Percentiles rank a stretch among this genome's conserved stretches.
These are phyloP conservation scores for Polia nebulosa DNA, from an alignment of 2,888 invertebrate species.

Conservation along the genomic window DNA sequence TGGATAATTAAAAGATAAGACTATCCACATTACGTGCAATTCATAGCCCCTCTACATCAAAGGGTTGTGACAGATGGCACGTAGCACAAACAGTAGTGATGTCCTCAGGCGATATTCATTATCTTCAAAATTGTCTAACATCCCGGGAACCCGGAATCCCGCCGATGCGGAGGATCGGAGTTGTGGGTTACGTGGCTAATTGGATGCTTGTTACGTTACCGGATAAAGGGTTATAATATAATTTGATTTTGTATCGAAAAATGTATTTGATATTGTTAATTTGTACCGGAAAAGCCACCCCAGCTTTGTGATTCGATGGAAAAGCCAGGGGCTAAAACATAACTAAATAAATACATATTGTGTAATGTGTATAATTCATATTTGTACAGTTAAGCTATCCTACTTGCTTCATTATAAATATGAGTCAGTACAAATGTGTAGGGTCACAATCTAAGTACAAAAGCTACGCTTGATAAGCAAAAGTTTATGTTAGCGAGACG, in stretches of 20 bases:
- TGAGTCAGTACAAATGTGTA: no score
- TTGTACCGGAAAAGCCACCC: slow-evolving; percentile 39
- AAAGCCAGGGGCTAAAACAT: slow-evolving; percentile 17
- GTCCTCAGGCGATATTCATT: slow-evolving; percentile 84
- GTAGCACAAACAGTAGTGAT: slow-evolving; percentile 74
- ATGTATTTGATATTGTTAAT: slow-evolving; percentile 61
- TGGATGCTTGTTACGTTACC: slow-evolving; percentile 73
- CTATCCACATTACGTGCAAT: neutral
- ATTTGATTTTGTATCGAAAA: slow-evolving; percentile 58
- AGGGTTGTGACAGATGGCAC: slow-evolving; percentile 83
- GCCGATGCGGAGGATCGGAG: slow-evolving; percentile 9
- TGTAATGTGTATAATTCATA: no score
- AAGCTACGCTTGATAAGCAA: no score
- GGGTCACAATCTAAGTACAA: no score
- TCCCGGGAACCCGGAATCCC: slow-evolving; percentile 18
- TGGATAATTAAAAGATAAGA: neutral
- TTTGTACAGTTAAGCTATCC: no score
- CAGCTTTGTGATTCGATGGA: slow-evolving; percentile 5
- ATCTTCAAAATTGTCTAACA: slow-evolving; percentile 64
- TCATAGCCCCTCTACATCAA: slow-evolving; percentile 68
- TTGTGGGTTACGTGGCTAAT: slow-evolving; percentile 64
- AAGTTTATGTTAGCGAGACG: no score
- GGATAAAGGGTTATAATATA: slow-evolving; percentile 67
- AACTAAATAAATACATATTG: neutral
- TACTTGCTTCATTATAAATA: no score